Evolutionary conservation across 2,797 vertebrate species (phyloP), one percentile per base, ranked within the genome.

Genomic region (Catamblyrhynchus diadema): DNA sequence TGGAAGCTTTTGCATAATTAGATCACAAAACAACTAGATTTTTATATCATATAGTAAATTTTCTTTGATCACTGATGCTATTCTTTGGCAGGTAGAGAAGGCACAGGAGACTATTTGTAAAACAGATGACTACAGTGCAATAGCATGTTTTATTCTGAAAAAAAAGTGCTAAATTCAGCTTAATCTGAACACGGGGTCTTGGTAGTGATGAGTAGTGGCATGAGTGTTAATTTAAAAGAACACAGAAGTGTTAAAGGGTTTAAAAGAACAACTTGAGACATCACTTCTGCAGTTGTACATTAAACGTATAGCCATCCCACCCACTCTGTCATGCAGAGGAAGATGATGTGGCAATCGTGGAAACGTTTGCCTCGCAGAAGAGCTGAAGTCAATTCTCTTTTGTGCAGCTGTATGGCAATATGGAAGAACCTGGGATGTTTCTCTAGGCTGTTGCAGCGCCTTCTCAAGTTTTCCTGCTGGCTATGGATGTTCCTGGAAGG

Each of bases 211-310:
- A 48, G 10, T 12, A 37, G 22, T 8, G 37, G 37, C 41, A 12
- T 12, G 42, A 62, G 10, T 3, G 18, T 27, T 81, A 44, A 7
- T 81, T 37, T 1, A 60, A 85, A 77, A 35, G 25, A 61, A 20
- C 3, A 17, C 8, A 12, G 8, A 57, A n/a, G 50, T 61, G 22
- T 23, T 64, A 24, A 24, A 83, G 71, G 61, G 4, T 28, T 51
- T 62, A 10, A 17, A 61, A 47, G 60, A 72, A 10, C 41, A 30
- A 25, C 72, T 45, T 33, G 32, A 44, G 67, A 20, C 9, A 12
- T n/a, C 0, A 0, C 22, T 86, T 32, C 28, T 1, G 1, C 33
- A 10, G 42, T 33, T 51, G n/a, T 44, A 4, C 11, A 0, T 54
- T 20, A 44, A 75, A 24, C 5, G 0, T 13, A 17, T 32, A 25